These are phyloP conservation scores for Ceratosolen fusciceps DNA, from an alignment of 1,140 invertebrate genomes.

Conservation along the genomic window DNA sequence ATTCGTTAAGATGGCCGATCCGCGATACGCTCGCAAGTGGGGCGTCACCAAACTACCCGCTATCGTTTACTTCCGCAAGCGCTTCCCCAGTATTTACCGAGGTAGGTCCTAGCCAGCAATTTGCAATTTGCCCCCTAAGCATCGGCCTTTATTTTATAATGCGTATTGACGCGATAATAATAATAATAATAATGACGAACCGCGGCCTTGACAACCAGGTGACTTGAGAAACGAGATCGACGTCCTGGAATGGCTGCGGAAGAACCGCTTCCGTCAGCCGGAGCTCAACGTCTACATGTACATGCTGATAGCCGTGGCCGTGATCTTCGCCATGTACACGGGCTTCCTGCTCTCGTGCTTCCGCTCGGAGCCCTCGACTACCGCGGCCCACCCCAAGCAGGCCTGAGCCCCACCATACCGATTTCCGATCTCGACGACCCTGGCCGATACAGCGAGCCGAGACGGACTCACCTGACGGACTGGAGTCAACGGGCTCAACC, in stretches of 20 bases:
- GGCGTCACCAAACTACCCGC: conserved; percentile 93
- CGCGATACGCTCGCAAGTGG: conserved; percentile 93
- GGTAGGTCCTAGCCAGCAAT: no score
- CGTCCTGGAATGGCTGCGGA: conserved; percentile 93
- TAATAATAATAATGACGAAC: no score
- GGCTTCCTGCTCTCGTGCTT: conserved; percentile 92
- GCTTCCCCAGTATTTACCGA: conserved; percentile 95
- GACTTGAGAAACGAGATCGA: conserved; percentile 87
- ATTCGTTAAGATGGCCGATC: conserved; percentile 94
- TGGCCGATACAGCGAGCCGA: no score
- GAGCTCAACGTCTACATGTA: conserved; percentile 97
- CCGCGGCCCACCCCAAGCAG: conserved; percentile 77
- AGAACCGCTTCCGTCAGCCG: conserved; percentile 92
- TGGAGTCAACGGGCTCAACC: background rate
- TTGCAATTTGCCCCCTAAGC: background rate
- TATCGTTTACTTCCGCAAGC: conserved; percentile 92
- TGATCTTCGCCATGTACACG: conserved; percentile 91
- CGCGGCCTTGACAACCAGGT: conserved; percentile 70
- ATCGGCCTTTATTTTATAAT: no score
- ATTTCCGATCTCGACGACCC: background rate
- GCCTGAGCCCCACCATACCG: conserved; percentile 69
- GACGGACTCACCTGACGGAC: no score
- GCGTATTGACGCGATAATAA: no score
- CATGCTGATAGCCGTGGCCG: conserved; percentile 86
- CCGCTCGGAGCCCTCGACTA: conserved; percentile 75